phyloP scores from a whole-genome alignment of 2,113 vertebrate species.

The Pristiophorus japonicus region DNA sequence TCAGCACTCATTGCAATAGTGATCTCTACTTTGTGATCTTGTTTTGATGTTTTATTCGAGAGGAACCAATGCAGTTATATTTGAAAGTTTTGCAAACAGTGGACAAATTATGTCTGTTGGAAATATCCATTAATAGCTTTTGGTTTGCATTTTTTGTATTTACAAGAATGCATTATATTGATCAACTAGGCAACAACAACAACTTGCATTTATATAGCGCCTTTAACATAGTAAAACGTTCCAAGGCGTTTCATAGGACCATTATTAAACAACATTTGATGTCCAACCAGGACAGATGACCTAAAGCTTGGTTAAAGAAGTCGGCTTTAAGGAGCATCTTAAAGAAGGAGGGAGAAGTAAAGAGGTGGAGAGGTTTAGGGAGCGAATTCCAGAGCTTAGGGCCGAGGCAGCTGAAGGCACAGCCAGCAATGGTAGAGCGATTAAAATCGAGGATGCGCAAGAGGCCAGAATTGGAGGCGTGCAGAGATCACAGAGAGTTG shows the following conservation, averaged over 20 bases:
- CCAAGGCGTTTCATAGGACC: not conserved
- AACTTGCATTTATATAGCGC: not conserved
- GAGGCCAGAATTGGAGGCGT: not conserved
- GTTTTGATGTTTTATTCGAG: not conserved
- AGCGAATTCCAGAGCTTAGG: not conserved
- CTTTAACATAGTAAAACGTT: not conserved
- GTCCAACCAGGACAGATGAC: not conserved
- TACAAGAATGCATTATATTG: not conserved
- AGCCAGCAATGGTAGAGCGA: not conserved
- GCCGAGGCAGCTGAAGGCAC: not conserved
- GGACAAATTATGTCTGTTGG: not conserved
- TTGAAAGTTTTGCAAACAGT: not conserved
- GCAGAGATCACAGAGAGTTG: not conserved
- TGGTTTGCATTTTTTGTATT: not conserved
- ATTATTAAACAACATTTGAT: not conserved
- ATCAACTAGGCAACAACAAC: not conserved
- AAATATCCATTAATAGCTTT: not conserved
- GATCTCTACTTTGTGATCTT: not conserved
- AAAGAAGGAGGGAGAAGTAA: not conserved
- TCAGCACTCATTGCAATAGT: not conserved
- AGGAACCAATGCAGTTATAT: not conserved
- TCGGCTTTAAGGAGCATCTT: not conserved
- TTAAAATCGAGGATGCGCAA: not conserved
- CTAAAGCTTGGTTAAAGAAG: not conserved
- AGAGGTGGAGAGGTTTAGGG: not conserved